phyloP scores from a whole-genome alignment of 2,113 vertebrate genomes.

The Uropsilus gracilis region DNA sequence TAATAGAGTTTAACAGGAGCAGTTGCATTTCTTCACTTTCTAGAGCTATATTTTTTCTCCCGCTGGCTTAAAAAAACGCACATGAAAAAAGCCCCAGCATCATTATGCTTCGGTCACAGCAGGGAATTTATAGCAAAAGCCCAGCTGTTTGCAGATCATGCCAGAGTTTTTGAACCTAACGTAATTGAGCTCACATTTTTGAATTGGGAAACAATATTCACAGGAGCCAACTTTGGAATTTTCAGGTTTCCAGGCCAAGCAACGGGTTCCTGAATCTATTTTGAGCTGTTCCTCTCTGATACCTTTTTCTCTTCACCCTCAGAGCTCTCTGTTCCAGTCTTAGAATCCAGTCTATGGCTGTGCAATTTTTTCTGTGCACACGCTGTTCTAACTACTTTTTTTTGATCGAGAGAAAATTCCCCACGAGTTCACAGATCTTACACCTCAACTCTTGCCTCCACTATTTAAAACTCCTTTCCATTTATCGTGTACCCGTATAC shows the following conservation, averaged over 20 bases:
- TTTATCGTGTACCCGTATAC: not conserved
- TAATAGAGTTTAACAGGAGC: conserved; percentile 60
- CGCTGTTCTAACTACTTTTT: not conserved
- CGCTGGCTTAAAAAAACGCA: conserved; percentile 36
- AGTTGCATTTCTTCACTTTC: conserved; percentile 68
- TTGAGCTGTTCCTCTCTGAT: conserved; percentile 29
- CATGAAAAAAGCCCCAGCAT: conserved; percentile 46
- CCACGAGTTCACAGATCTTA: not conserved
- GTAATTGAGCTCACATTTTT: conserved; percentile 71
- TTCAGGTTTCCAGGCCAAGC: conserved; percentile 70
- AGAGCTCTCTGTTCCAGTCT: conserved; percentile 44
- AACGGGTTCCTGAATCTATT: conserved; percentile 65
- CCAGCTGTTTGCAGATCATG: conserved; percentile 74
- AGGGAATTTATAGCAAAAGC: conserved; percentile 76
- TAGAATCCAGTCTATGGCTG: conserved; percentile 28
- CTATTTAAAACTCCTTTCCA: conserved; percentile 14
- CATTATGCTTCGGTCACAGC: conserved; percentile 69
- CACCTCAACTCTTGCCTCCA: conserved; percentile 4
- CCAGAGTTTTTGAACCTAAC: conserved; percentile 67
- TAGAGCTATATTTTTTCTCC: conserved; percentile 59
- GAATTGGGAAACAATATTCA: conserved; percentile 64
- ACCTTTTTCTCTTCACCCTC: conserved; percentile 45
- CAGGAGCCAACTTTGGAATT: conserved; percentile 40
- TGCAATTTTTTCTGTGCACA: not conserved
- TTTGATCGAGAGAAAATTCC: not conserved